Evolutionary conservation across 1,140 invertebrate genomes (phyloP), one percentile per base, ranked within the genome.

Genomic region (Drosophila triauraria): DNA sequence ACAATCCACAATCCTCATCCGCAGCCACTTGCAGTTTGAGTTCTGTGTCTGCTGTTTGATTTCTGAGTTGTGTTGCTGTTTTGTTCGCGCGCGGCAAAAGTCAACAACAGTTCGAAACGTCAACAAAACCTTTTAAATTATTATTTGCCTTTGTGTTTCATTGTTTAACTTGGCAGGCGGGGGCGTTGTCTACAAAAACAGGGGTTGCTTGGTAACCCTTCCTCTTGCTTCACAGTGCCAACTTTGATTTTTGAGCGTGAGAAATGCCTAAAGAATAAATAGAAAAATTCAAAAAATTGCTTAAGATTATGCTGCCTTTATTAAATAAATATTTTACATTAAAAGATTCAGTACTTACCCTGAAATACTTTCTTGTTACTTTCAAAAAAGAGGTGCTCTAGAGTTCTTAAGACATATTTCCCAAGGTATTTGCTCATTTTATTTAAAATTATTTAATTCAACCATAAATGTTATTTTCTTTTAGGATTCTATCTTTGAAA

Each of bases 111-210:
- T 91, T 91, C 81, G 84, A 88, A 91, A 91, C 84, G 90, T 91
- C 88, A 91, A 91, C 88, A 91, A 86, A 91, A 88, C 88, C 88
- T 91, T 91, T 91, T 91, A 91, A 91, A 91, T 91, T 91, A 91
- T 91, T 91, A 91, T 91, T 91, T 91, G 79, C 82, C 78, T 91
- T 87, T 87, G 84, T 87, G 82, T 79, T 78, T 78, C 84, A 74
- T 85, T 91, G 86, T 91, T 91, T 91, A 72, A 87, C 69, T 91
- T 91, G 50, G 58, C 57, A 71, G 43, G 62, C 50, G 80, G 68
- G 62, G 71, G 80, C 48, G 63, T 40, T 56, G 53, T 35, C 38
- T 17, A 48, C 44, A 40, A 27, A 43, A 23, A 17, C 40, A 61
- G 44, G 43, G 57, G 48, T 32, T 43, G 68, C 61, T 51, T 47